Conservation (phyloP, 2,113 vertebrate genomes). For the Xenopus borealis region DNA sequence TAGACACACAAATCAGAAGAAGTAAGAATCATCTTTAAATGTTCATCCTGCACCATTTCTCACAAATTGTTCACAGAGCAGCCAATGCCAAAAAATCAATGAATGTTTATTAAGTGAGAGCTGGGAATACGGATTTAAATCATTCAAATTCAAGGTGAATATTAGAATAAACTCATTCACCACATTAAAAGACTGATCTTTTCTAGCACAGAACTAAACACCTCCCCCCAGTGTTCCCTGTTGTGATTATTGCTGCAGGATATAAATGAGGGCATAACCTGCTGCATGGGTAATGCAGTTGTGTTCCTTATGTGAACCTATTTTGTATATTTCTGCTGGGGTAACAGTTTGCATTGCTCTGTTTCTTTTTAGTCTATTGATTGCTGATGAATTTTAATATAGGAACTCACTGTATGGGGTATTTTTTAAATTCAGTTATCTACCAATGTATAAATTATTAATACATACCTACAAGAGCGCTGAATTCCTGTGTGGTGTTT, state of each 20-base stretch:
- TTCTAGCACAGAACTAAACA: neutral
- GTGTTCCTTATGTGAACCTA: neutral
- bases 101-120: neutral
- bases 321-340: constrained; percentile 27
- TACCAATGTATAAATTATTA: neutral
- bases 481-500: neutral
- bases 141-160: neutral
- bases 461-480: no score
- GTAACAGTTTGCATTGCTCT: constrained; percentile 1
- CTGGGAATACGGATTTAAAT: neutral
- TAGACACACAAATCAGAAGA: neutral
- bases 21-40: constrained; percentile 15
- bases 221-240: neutral
- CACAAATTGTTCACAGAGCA: neutral
- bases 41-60: neutral
- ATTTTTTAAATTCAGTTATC: constrained; percentile 5
- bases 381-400: constrained; percentile 12
- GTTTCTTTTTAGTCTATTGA: constrained; percentile 1
- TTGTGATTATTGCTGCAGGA: constrained; percentile 10
- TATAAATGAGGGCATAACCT: constrained; percentile 13
- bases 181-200: neutral
- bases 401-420: no score
- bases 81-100: neutral
- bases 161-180: constrained; percentile 8
- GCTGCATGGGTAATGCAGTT: constrained; percentile 1